Evolutionary conservation across 2,888 invertebrate species (phyloP), one percentile per base, ranked within the genome.

Genomic region (Alentia gelatinosa): DNA sequence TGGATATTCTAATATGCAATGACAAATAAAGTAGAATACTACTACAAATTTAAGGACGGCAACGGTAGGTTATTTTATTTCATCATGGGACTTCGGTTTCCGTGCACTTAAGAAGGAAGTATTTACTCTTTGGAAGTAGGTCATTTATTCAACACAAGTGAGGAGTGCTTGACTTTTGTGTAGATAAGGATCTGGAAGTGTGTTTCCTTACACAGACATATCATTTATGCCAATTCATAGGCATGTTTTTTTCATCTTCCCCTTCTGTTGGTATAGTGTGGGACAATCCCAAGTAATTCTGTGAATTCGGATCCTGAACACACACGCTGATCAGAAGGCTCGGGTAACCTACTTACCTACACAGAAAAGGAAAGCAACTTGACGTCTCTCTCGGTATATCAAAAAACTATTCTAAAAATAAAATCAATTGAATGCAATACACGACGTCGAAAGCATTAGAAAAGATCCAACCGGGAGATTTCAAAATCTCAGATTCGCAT

Each of bases 171-270:
- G 56, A 56, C 56, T 56, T 56, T 56, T 56, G 56, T 56, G 23
- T 56, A n/a, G 56, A 56, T n/a, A n/a, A 56, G 56, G 56, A 56
- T 56, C 56, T 56, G n/a, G 56, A 56, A n/a, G n/a, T 56, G 56
- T 19, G n/a, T n/a, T 56, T 3, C n/a, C 56, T 56, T 56, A 19
- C 56, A 56, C 56, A 56, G n/a, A 56, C n/a, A 56, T n/a, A 56
- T 56, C n/a, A 56, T 56, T 56, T 56, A 56, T 56, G n/a, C n/a
- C 56, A 19, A 56, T 56, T 56, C 56, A 56, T n/a, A n/a, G 19
- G 56, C 56, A n/a, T n/a, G 19, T n/a, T 19, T 56, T 56, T 56
- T n/a, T n/a, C 56, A 56, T 56, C 23, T 56, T n/a, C 56, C 47
- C 68, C n/a, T n/a, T 68, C 30, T 68, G 68, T 68, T 68, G 68